phyloP scores from a whole-genome alignment of 2,888 invertebrate species.

The Stratiomys singularior region DNA sequence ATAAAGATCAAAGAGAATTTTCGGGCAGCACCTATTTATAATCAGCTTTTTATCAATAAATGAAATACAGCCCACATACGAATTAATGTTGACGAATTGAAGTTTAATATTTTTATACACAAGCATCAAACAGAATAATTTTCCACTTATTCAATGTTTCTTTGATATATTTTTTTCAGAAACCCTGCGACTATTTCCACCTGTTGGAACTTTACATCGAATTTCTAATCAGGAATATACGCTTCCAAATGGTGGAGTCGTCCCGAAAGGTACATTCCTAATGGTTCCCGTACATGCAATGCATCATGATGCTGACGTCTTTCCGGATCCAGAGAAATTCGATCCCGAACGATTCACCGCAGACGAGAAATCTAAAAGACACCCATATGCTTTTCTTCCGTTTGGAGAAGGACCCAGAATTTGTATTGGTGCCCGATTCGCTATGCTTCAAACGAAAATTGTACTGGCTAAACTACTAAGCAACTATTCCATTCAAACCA shows the following conservation, averaged over 20 bases:
- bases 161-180: slow-evolving; percentile 47
- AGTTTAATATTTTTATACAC: too few relatives aligned
- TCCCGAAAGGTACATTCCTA: slow-evolving; percentile 56
- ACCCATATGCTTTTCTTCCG: slow-evolving; percentile 57
- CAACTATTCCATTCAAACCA: slow-evolving; percentile 46
- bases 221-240: slow-evolving; percentile 41
- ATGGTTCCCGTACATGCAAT: slow-evolving; percentile 57
- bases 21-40: too few relatives aligned
- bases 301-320: slow-evolving; percentile 61
- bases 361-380: slow-evolving; percentile 54
- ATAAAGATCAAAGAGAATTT: too few relatives aligned
- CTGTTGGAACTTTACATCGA: slow-evolving; percentile 47
- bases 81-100: too few relatives aligned
- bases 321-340: slow-evolving; percentile 60
- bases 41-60: too few relatives aligned
- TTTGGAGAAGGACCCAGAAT: slow-evolving; percentile 60
- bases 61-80: too few relatives aligned
- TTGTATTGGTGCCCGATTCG: slow-evolving; percentile 52
- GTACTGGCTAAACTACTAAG: slow-evolving; percentile 47
- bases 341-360: slow-evolving; percentile 61
- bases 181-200: slow-evolving; percentile 51
- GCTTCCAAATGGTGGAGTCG: slow-evolving; percentile 55
- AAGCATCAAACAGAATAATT: neutral
- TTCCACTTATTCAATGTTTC: neutral
- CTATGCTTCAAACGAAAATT: slow-evolving; percentile 50